Percentiles rank a stretch among this genome's conserved stretches.
These are phyloP conservation scores for Rhogogaster chlorosoma DNA, from an alignment of 2,888 invertebrate species.

Conservation along the genomic window DNA sequence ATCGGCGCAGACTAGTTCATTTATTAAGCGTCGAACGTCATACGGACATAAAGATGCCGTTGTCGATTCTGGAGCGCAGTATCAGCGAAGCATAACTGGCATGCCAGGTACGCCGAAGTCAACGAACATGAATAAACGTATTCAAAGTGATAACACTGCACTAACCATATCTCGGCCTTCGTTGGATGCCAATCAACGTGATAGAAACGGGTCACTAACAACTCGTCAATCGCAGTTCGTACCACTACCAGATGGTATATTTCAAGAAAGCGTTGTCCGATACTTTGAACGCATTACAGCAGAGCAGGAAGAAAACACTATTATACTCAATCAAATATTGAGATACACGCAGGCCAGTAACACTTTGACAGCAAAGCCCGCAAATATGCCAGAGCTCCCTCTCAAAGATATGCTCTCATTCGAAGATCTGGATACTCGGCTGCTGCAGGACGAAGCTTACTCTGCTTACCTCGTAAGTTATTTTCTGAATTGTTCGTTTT, in stretches of 20 bases:
- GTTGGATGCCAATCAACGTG: not conserved
- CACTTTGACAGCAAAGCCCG: not conserved
- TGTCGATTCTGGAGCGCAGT: not conserved
- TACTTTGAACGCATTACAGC: not conserved
- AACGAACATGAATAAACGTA: not conserved
- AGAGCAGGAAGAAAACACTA: not conserved
- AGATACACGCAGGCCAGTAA: not conserved
- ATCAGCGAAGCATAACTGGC: not conserved
- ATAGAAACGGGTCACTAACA: not conserved
- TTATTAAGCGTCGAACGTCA: not conserved
- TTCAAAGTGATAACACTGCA: not conserved
- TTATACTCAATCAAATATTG: not conserved
- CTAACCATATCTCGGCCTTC: not conserved
- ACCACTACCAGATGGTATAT: not conserved
- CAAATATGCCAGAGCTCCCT: not conserved
- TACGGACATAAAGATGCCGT: not conserved
- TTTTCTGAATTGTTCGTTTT: not conserved
- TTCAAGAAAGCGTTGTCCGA: not conserved
- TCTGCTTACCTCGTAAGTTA: not conserved
- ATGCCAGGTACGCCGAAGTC: not conserved
- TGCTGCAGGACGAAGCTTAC: not conserved
- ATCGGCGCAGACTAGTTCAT: not conserved
- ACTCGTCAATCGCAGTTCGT: not conserved
- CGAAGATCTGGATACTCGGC: conserved; percentile 7
- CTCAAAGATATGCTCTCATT: conserved; percentile 1